phyloP scores from a whole-genome alignment of 1,140 invertebrate genomes.

The Chymomyza costata region DNA sequence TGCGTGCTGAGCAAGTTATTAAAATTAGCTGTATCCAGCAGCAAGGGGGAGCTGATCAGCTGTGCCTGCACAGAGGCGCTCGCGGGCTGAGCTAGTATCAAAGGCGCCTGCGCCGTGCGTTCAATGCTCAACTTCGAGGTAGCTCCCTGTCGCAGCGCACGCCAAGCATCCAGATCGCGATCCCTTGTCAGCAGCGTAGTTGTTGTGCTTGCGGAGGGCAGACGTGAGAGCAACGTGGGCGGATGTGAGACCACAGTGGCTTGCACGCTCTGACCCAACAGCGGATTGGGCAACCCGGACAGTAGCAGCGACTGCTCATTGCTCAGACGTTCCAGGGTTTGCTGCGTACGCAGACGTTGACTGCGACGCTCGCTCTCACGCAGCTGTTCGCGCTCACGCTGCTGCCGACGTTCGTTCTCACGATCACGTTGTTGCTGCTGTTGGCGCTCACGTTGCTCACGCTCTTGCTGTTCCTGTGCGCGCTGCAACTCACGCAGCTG shows the following conservation, averaged over 20 bases:
- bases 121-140: slow-evolving; percentile 54
- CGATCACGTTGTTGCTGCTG: slow-evolving; percentile 34
- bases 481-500: slow-evolving; percentile 54
- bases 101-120: slow-evolving; percentile 42
- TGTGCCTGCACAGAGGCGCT: slow-evolving; percentile 68
- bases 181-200: slow-evolving; percentile 35
- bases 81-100: slow-evolving; percentile 57
- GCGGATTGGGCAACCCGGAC: slow-evolving; percentile 35
- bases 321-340: slow-evolving; percentile 39
- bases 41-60: slow-evolving; percentile 55
- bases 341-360: slow-evolving; percentile 37
- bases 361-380: slow-evolving; percentile 26
- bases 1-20: slow-evolving; percentile 55
- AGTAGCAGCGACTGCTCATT: slow-evolving; percentile 51
- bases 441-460: slow-evolving; percentile 32
- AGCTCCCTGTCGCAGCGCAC: slow-evolving; percentile 38
- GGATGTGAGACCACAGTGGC: slow-evolving; percentile 63
- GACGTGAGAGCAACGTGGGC: slow-evolving; percentile 52
- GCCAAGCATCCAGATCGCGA: slow-evolving; percentile 55
- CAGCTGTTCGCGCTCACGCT: slow-evolving; percentile 26
- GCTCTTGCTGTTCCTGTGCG: slow-evolving; percentile 40
- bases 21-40: slow-evolving; percentile 45
- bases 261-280: slow-evolving; percentile 54
- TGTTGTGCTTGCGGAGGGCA: slow-evolving; percentile 13
- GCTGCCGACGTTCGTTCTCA: slow-evolving; percentile 22